These are phyloP conservation scores for Oegoconia quadripuncta DNA, from an alignment of 2,888 invertebrate species.

Conservation along the genomic window DNA sequence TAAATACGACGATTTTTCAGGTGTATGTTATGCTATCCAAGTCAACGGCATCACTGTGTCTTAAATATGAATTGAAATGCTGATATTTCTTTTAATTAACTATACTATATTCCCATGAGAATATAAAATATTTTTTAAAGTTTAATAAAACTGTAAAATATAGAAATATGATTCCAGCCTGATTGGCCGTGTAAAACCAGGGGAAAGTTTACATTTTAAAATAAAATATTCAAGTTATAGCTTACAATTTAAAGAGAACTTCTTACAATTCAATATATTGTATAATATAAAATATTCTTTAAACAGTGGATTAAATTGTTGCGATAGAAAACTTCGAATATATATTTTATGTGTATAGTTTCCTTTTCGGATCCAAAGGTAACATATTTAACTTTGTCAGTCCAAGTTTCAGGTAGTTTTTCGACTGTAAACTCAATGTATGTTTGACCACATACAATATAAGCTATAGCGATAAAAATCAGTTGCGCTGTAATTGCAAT, in stretches of 20 bases:
- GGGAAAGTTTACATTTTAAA: no score
- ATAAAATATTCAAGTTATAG: neutral
- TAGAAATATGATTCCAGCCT: no score
- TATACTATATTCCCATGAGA: no score
- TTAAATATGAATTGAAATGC: no score
- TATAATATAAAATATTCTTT: conserved; percentile 30
- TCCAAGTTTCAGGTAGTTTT: conserved; percentile 35
- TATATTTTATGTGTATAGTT: conserved; percentile 40
- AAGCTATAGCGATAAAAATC: conserved; percentile 38
- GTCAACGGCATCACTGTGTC: no score
- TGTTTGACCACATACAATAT: conserved; percentile 41
- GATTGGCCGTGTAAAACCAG: no score
- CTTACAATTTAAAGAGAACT: neutral
- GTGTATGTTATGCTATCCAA: no score
- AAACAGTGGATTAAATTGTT: conserved; percentile 45
- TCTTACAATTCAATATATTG: conserved; percentile 18
- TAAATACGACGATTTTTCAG: no score
- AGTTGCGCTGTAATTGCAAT: conserved; percentile 37
- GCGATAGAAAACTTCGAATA: conserved; percentile 41
- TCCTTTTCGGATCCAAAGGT: conserved; percentile 45
- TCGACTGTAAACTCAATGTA: conserved; percentile 44
- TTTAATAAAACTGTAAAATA: no score
- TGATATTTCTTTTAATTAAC: no score
- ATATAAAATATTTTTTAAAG: no score
- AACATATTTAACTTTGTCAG: conserved; percentile 36